phyloP scores from a whole-genome alignment of 2,113 vertebrate species.

The Macaca nemestrina region DNA sequence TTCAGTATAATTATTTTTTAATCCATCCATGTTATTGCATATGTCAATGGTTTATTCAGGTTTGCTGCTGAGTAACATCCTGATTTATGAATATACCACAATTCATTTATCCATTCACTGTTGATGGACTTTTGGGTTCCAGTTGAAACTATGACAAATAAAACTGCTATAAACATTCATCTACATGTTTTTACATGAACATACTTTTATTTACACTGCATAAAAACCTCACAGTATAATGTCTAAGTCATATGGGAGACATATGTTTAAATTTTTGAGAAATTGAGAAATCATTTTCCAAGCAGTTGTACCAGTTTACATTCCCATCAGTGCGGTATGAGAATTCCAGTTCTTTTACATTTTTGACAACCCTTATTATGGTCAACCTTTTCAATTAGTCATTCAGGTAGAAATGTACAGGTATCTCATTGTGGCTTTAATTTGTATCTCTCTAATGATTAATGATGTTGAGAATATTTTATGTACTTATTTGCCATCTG shows the following conservation, averaged over 20 bases:
- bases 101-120: neutral
- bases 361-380: neutral
- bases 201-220: neutral
- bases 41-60: neutral
- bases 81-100: neutral
- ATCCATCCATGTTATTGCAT: neutral
- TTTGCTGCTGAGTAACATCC: neutral
- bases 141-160: neutral
- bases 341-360: neutral
- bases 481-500: neutral
- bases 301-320: neutral
- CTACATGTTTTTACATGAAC: neutral
- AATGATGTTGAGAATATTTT: neutral
- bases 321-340: neutral
- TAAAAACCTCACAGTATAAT: neutral
- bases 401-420: neutral
- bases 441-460: neutral
- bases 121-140: neutral
- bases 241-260: neutral
- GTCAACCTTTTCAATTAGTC: neutral
- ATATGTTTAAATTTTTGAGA: neutral
- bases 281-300: neutral
- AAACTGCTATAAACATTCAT: neutral
- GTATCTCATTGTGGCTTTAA: neutral
- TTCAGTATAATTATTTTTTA: neutral